These are phyloP conservation scores for Naja naja DNA, from an alignment of 2,113 vertebrate species.

Conservation along the genomic window DNA sequence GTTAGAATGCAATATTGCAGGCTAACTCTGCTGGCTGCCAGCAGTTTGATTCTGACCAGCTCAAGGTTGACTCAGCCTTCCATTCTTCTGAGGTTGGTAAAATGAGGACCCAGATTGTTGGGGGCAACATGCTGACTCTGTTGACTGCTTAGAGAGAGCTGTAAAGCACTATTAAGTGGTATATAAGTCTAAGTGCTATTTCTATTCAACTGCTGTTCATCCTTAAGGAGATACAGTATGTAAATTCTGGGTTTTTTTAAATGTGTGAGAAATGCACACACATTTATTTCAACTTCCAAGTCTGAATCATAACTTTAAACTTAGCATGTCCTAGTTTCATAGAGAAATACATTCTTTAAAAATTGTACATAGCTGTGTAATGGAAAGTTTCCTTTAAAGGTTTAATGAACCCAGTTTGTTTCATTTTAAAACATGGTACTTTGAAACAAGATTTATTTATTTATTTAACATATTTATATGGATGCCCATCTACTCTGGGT, in stretches of 20 bases:
- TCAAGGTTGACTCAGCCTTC: too few relatives aligned
- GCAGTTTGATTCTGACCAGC: too few relatives aligned
- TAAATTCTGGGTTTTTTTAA: neutral
- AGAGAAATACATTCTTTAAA: conserved; percentile 5
- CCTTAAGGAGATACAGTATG: neutral
- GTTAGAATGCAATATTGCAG: too few relatives aligned
- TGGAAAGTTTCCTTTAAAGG: neutral
- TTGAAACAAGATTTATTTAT: conserved; percentile 36
- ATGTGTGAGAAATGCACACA: neutral
- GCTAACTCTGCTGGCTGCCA: too few relatives aligned
- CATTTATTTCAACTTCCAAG: neutral
- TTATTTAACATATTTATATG: conserved; percentile 31
- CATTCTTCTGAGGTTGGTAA: too few relatives aligned
- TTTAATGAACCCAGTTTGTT: conserved; percentile 24
- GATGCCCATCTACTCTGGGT: neutral
- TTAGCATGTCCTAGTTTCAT: conserved; percentile 21
- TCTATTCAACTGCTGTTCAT: neutral
- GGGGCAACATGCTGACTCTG: too few relatives aligned
- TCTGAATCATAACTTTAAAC: neutral
- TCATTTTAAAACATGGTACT: conserved; percentile 42
- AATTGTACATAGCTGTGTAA: neutral
- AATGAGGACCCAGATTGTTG: too few relatives aligned
- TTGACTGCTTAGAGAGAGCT: too few relatives aligned
- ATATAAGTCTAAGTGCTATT: too few relatives aligned
- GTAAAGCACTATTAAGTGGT: too few relatives aligned